Percentiles rank a stretch among this genome's conserved stretches.
phyloP scores from a whole-genome alignment of 2,888 invertebrate genomes.

The Nineta flava region DNA sequence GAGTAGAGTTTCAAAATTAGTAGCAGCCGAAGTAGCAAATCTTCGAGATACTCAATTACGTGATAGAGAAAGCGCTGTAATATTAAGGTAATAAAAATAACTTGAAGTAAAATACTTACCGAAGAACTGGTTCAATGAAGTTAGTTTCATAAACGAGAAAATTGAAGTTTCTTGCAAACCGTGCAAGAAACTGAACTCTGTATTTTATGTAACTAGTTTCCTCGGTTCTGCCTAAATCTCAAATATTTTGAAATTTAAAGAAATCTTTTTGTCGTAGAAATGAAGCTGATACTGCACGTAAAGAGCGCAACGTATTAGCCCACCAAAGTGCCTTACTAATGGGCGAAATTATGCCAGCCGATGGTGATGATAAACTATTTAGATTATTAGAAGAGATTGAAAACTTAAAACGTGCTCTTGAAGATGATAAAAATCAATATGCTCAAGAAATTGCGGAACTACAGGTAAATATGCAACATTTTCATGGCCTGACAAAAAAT shows the following conservation, averaged over 20 bases:
- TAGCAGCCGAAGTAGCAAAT: constrained; percentile 45
- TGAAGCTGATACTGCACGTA: constrained; percentile 43
- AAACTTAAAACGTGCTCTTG: constrained; percentile 39
- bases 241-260: not conserved
- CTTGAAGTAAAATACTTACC: not conserved
- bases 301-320: constrained; percentile 43
- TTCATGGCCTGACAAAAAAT: no score
- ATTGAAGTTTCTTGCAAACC: no score
- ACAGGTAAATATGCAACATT: constrained; percentile 28
- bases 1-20: constrained; percentile 45
- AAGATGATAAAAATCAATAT: constrained; percentile 40
- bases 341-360: constrained; percentile 39
- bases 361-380: constrained; percentile 34
- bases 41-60: constrained; percentile 43
- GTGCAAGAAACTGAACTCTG: no score
- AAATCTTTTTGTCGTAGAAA: constrained; percentile 28
- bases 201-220: no score
- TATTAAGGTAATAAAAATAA: constrained; percentile 25
- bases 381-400: constrained; percentile 43
- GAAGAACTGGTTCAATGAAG: not conserved
- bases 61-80: constrained; percentile 39
- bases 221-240: no score
- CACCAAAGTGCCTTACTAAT: constrained; percentile 51
- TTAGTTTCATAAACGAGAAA: no score
- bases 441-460: constrained; percentile 38